Conservation (phyloP, 2,113 vertebrate genomes). For the Pseudopodoces humilis region DNA sequence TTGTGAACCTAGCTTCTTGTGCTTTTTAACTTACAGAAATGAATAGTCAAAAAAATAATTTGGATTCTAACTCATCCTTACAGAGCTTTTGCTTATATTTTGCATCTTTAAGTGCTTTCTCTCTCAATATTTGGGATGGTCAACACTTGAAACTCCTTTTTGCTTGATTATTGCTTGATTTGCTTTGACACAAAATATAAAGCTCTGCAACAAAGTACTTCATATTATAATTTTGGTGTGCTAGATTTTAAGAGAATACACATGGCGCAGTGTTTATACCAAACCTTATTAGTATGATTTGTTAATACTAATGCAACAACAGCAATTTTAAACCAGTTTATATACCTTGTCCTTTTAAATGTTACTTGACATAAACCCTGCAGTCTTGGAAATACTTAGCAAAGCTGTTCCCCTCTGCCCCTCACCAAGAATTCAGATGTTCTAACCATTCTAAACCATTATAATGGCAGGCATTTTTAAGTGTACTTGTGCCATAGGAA, state of each 20-base stretch:
- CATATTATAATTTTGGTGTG: not conserved
- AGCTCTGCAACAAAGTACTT: not conserved
- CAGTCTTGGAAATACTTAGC: not conserved
- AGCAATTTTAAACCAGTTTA: not conserved
- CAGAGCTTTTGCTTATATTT: not conserved
- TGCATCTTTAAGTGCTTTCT: not conserved
- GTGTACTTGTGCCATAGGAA: not conserved
- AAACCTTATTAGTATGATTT: not conserved
- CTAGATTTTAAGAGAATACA: not conserved
- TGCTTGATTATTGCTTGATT: not conserved
- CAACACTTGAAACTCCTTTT: not conserved
- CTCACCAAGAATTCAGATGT: not conserved
- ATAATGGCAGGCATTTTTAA: not conserved
- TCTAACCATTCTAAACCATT: not conserved
- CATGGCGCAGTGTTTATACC: not conserved
- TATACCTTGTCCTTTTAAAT: not conserved
- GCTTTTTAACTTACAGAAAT: not conserved
- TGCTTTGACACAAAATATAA: not conserved
- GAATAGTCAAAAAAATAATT: not conserved
- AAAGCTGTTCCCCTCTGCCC: fast-evolving
- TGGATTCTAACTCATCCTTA: not conserved
- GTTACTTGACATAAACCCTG: not conserved
- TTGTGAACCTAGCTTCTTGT: not conserved
- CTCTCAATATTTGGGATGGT: fast-evolving
- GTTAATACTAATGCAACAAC: not conserved